Conservation (phyloP, 2,113 vertebrate genomes). For the Corydoras maculifer region DNA sequence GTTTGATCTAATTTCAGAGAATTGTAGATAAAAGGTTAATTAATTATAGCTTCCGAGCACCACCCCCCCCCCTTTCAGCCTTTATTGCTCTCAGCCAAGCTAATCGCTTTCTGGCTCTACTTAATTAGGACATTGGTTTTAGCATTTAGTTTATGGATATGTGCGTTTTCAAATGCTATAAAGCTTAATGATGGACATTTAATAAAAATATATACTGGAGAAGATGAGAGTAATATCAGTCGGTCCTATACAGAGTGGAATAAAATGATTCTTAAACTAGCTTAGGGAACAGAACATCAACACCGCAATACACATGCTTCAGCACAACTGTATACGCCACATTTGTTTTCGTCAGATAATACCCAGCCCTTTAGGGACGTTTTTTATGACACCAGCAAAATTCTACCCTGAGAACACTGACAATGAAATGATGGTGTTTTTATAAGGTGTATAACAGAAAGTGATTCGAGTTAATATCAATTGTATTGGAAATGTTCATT, state of each 20-base stretch:
- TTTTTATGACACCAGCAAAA: neutral
- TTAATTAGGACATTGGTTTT: neutral
- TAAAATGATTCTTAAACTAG: constrained; percentile 2
- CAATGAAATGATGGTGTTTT: constrained; percentile 22
- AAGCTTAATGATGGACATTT: constrained; percentile 12
- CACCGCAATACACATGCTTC: neutral
- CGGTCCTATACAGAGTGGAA: neutral
- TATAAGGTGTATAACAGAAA: constrained; percentile 24
- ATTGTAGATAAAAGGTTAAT: neutral
- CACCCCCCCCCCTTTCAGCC: neutral
- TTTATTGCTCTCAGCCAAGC: neutral
- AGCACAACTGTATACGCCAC: constrained; percentile 4
- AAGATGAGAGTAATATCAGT: neutral
- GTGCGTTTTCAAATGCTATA: neutral
- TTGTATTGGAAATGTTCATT: constrained; percentile 12
- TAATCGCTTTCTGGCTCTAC: neutral
- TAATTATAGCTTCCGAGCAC: neutral
- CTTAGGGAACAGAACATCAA: neutral
- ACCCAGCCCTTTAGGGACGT: constrained; percentile 4
- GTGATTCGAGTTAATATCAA: constrained; percentile 24
- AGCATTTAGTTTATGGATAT: neutral
- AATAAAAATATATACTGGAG: neutral
- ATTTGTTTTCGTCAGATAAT: constrained; percentile 18
- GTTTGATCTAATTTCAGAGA: neutral
- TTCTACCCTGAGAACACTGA: neutral